phyloP scores from a whole-genome alignment of 2,113 vertebrate species.

The Fulica atra region DNA sequence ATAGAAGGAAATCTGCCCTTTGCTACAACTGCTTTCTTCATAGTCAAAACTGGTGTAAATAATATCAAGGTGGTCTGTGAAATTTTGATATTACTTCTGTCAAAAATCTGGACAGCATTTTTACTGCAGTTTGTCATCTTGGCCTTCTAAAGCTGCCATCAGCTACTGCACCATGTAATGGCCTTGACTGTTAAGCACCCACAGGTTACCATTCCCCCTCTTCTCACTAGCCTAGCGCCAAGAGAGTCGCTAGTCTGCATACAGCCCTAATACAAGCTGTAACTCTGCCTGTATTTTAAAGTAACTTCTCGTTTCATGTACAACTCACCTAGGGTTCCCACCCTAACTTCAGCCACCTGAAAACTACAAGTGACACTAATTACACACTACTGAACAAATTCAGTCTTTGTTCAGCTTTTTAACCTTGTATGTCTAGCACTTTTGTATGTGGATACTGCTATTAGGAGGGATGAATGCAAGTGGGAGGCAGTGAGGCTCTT shows the following conservation, averaged over 20 bases:
- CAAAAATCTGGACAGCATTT: not conserved
- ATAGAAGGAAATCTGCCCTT: not conserved
- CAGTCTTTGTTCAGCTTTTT: not conserved
- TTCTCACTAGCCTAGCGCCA: fast-evolving
- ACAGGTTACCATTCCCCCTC: not conserved
- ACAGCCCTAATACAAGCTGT: not conserved
- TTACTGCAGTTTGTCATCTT: not conserved
- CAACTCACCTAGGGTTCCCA: not conserved
- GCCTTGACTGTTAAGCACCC: fast-evolving
- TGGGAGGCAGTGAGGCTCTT: not conserved
- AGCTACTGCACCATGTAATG: not conserved
- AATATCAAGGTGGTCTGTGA: not conserved
- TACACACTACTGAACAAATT: not conserved
- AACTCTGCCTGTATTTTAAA: not conserved
- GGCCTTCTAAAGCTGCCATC: not conserved
- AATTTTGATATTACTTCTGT: not conserved
- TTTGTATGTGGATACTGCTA: not conserved
- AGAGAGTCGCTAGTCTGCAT: not conserved
- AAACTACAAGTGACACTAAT: not conserved
- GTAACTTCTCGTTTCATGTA: not conserved
- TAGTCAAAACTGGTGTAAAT: not conserved
- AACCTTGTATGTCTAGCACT: not conserved
- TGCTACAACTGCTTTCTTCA: not conserved
- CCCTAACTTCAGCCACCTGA: not conserved
- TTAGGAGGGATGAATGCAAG: not conserved